phyloP scores from a whole-genome alignment of 2,797 vertebrate genomes.

The Spatula clypeata region DNA sequence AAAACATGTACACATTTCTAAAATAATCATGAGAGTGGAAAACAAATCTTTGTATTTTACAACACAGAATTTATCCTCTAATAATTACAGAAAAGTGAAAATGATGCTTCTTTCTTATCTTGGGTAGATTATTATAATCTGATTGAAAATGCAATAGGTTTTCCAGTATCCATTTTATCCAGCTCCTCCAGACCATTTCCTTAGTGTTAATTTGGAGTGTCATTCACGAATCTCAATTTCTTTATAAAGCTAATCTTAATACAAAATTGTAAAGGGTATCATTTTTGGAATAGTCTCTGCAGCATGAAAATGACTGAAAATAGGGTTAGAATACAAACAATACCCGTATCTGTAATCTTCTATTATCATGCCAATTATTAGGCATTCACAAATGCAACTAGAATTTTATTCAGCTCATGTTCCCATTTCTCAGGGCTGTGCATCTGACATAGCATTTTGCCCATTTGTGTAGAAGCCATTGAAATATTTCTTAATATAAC shows the following conservation, averaged over 20 bases:
- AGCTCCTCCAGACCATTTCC: not conserved
- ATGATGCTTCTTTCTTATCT: conserved; percentile 7
- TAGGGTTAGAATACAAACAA: conserved; percentile 50
- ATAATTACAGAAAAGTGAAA: conserved; percentile 21
- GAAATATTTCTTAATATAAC: conserved; percentile 28
- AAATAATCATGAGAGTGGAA: not conserved
- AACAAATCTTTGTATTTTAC: not conserved
- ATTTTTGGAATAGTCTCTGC: conserved; percentile 36
- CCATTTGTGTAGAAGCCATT: conserved; percentile 27
- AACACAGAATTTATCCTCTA: not conserved
- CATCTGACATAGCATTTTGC: conserved; percentile 41
- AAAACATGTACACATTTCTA: conserved; percentile 21
- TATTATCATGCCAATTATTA: conserved; percentile 61
- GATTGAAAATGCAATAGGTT: conserved; percentile 28
- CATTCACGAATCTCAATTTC: conserved; percentile 24
- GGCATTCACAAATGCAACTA: conserved; percentile 37
- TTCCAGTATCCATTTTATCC: conserved; percentile 32
- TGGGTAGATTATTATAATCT: conserved; percentile 19
- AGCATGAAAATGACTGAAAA: conserved; percentile 49
- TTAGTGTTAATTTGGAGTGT: conserved; percentile 37
- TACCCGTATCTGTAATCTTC: conserved; percentile 6
- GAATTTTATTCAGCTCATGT: conserved; percentile 50
- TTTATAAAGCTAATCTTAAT: conserved; percentile 38
- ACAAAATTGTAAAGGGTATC: not conserved
- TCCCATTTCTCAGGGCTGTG: conserved; percentile 10